Evolutionary conservation across 2,888 invertebrate species (phyloP).

Genomic region (Chaitophorus viminalis): DNA sequence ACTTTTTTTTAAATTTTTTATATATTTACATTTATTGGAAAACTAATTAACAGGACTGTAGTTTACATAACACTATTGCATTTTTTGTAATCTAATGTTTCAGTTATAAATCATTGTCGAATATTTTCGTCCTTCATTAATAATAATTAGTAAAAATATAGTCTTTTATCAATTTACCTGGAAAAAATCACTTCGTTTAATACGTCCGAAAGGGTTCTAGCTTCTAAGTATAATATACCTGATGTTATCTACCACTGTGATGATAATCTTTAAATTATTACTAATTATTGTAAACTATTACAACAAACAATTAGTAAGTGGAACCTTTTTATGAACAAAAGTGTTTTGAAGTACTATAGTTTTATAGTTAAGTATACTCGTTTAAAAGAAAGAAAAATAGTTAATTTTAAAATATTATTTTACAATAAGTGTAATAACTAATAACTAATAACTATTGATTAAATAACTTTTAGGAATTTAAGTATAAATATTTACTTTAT

Average conservation of each 20-base stretch:
- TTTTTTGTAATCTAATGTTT: constrained; percentile 1
- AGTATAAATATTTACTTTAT: no score
- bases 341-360: no score
- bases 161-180: neutral
- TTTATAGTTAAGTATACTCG: no score
- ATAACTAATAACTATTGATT: no score
- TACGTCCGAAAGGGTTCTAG: constrained; percentile 18
- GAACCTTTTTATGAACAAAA: no score
- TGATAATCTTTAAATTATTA: constrained; percentile 13
- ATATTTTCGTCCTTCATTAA: neutral
- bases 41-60: neutral
- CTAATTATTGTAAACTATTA: constrained; percentile 15
- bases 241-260: neutral
- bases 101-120: neutral
- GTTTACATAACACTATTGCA: neutral
- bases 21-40: no score
- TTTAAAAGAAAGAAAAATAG: no score
- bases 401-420: no score
- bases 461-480: no score
- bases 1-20: no score
- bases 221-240: neutral
- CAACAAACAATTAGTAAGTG: neutral
- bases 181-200: constrained; percentile 2
- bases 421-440: no score
- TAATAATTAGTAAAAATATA: constrained; percentile 4